Base-by-base conservation (phyloP, 2,888 invertebrate genomes). In the Athalia cordata region DNA sequence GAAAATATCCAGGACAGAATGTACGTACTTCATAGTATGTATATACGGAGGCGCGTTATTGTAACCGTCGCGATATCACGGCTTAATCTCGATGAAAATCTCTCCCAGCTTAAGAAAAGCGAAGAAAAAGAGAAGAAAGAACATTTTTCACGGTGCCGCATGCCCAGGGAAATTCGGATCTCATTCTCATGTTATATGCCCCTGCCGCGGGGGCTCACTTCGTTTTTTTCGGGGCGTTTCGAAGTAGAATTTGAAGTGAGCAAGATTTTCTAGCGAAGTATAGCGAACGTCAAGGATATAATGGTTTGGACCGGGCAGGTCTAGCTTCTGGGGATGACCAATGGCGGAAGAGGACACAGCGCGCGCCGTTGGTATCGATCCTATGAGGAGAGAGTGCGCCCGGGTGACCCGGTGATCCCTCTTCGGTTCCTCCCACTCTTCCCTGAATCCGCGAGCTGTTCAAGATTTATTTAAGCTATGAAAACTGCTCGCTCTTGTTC, bases 321-420 rank as follows among this genome's bases (percentile, higher is more conserved):
- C 86, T 85, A 86, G 86, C 85, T 86, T 86, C 86, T 50, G 83
- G 85, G 87, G 86, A 89, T 89, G 89, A 89, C 89, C 89, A 89
- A 89, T 89, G 88, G 89, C 87, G 84, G 86, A 86, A 86, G 86
- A 86, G 87, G 87, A 87, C 86, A 88, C 87, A 86, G 86, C 83
- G 86, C 85, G 86, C 87, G 86, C 87, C 87, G 86, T 85, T 83
- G 84, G 86, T 87, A 87, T 87, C 87, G 87, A 87, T 87, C 87
- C 86, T 83, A 83, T 82, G 83, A 83, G 78, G 47, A 77, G 77
- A 67, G 77, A 66, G 29, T 29, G 83, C 77, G 50, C 78, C 77
- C 74, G 79, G 80, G 81, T 81, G 80, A 81, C 80, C 82, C 80
- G 78, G 78, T 78, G 77, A 79, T 80, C 81, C 78, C 80, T 79